phyloP scores from a whole-genome alignment of 2,888 invertebrate species.

The Junonia oenone region DNA sequence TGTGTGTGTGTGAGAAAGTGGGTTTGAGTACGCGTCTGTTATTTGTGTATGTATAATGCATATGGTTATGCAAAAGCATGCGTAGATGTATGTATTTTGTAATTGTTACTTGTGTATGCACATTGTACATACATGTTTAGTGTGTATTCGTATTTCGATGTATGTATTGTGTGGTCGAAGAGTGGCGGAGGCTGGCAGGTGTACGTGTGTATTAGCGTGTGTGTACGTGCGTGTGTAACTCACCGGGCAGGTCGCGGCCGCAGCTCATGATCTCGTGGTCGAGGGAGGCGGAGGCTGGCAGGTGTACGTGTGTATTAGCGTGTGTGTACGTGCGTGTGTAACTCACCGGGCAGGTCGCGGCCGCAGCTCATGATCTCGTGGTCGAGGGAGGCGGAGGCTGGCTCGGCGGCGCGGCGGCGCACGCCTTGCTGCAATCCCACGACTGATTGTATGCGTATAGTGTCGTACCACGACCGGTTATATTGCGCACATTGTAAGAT shows the following conservation, averaged over 20 bases:
- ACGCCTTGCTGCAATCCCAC: conserved; percentile 56
- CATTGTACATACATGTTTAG: too few relatives aligned
- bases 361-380: conserved; percentile 74
- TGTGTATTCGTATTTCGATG: too few relatives aligned
- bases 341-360: conserved; percentile 59
- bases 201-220: conserved; percentile 15
- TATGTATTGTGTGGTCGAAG: too few relatives aligned
- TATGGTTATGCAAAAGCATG: too few relatives aligned
- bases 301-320: not conserved
- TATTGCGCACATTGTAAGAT: too few relatives aligned
- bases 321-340: not conserved
- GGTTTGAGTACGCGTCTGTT: too few relatives aligned
- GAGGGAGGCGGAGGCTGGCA: conserved; percentile 64
- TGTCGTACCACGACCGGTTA: conserved; percentile 18
- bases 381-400: conserved; percentile 70
- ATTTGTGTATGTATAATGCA: too few relatives aligned
- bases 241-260: conserved; percentile 61
- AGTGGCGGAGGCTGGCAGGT: too few relatives aligned
- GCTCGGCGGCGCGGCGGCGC: conserved; percentile 51
- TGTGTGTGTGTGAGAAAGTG: too few relatives aligned
- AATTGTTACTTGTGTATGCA: too few relatives aligned
- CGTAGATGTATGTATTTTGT: too few relatives aligned
- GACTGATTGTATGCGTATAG: conserved; percentile 46
- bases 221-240: conserved; percentile 13
- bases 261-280: conserved; percentile 76